A percentile compares a stretch with the other conserved stretches of the same genome.
phyloP scores from a whole-genome alignment of 2,888 invertebrate species.

The Tachina lurida region DNA sequence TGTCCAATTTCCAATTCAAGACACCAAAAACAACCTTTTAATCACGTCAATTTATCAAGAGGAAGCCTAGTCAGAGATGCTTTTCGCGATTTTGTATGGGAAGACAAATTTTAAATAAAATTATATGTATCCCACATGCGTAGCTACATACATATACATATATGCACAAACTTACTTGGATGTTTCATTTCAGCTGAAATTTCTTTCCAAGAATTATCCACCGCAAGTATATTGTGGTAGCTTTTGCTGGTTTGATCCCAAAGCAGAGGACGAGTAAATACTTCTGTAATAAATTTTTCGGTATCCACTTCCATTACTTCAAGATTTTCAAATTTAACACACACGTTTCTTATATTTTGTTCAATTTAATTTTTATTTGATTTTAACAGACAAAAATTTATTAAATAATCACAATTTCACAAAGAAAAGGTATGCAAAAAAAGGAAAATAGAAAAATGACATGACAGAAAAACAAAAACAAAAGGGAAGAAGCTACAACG shows the following conservation, averaged over 20 bases:
- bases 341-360: too few relatives aligned
- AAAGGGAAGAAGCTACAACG: too few relatives aligned
- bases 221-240: background rate
- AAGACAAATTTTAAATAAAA: slow-evolving; percentile 7
- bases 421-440: too few relatives aligned
- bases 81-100: slow-evolving; percentile 4
- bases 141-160: background rate
- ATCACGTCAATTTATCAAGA: background rate
- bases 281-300: slow-evolving; percentile 3
- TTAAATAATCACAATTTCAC: too few relatives aligned
- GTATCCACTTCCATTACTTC: background rate
- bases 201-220: background rate
- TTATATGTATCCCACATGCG: background rate
- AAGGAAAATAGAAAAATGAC: too few relatives aligned
- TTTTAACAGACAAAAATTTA: too few relatives aligned
- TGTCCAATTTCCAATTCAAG: background rate
- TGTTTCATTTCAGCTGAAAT: background rate
- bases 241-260: background rate
- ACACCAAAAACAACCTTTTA: background rate
- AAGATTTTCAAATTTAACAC: too few relatives aligned
- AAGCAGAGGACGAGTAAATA: background rate
- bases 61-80: background rate
- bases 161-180: slow-evolving; percentile 3
- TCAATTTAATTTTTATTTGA: too few relatives aligned
- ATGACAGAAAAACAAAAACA: too few relatives aligned